phyloP scores from a whole-genome alignment of 2,113 vertebrate genomes.

The Rhombomys opimus region DNA sequence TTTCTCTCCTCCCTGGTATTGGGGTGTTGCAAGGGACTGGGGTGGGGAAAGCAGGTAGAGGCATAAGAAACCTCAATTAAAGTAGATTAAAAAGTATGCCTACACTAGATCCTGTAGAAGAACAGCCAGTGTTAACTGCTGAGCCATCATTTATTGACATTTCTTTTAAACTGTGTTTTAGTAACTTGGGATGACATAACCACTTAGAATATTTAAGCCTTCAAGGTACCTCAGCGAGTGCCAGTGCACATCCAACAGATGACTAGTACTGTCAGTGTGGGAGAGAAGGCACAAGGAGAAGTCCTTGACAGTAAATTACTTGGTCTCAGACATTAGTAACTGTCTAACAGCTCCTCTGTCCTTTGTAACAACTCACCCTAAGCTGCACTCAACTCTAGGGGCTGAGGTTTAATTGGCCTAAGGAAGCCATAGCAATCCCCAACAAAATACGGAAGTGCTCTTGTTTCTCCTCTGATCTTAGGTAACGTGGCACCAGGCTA shows the following conservation, averaged over 20 bases:
- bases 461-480: background rate
- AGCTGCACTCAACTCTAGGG: background rate
- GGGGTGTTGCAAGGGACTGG: too few relatives aligned
- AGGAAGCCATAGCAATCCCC: background rate
- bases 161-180: slow-evolving; percentile 17
- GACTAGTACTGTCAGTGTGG: background rate
- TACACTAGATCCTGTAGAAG: background rate
- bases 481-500: background rate
- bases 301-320: background rate
- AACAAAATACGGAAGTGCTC: background rate
- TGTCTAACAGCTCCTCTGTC: background rate
- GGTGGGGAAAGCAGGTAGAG: too few relatives aligned
- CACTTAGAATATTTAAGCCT: background rate
- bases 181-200: background rate
- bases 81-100: too few relatives aligned
- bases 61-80: too few relatives aligned
- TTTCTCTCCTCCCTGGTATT: too few relatives aligned
- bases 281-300: background rate
- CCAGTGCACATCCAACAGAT: background rate
- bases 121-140: background rate
- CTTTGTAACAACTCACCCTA: background rate
- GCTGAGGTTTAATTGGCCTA: background rate
- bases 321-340: background rate
- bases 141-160: background rate
- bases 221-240: background rate